Percentiles rank a stretch among this genome's conserved stretches.
These are phyloP conservation scores for Heteractis magnifica DNA, from an alignment of 92 coral and sea anemone species.

Conservation along the genomic window DNA sequence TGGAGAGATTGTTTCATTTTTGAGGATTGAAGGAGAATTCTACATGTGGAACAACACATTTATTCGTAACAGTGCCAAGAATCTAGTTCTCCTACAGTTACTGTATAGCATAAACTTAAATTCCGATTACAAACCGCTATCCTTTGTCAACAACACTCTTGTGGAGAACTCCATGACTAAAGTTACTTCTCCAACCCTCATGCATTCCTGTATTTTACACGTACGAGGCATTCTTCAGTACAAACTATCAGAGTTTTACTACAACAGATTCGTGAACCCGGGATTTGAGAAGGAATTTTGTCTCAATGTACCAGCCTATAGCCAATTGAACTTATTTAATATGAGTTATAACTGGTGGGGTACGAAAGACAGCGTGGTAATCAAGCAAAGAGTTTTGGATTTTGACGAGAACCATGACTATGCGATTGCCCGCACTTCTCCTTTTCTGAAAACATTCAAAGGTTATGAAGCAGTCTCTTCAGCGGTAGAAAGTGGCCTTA, in stretches of 20 bases:
- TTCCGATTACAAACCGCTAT: neutral
- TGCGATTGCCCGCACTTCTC: slow-evolving; percentile 41
- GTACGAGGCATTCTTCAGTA: slow-evolving; percentile 39
- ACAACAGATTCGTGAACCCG: slow-evolving; percentile 47
- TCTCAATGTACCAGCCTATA: slow-evolving; percentile 18
- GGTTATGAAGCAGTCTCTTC: slow-evolving; percentile 7
- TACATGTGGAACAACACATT: slow-evolving; percentile 41
- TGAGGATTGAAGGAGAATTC: slow-evolving; percentile 20
- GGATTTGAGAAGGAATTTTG: slow-evolving; percentile 43
- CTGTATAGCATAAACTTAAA: neutral
- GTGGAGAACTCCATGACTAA: slow-evolving; percentile 9
- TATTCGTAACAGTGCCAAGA: slow-evolving; percentile 25
- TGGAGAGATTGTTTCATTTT: slow-evolving; percentile 39
- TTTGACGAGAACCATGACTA: slow-evolving; percentile 58
- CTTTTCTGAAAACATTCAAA: slow-evolving; percentile 32
- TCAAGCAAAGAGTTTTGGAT: slow-evolving; percentile 52
- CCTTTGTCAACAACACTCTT: slow-evolving; percentile 44
- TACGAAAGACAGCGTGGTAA: neutral
- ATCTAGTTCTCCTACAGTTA: slow-evolving; percentile 27
- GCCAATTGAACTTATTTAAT: slow-evolving; percentile 22
- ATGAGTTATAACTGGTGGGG: slow-evolving; percentile 74
- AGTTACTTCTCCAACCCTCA: neutral
- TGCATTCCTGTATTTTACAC: slow-evolving; percentile 5
- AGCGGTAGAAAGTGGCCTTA: slow-evolving; percentile 9
- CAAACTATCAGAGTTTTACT: slow-evolving; percentile 15